Evolutionary conservation across 2,888 invertebrate genomes (phyloP).

Genomic region (Aproaerema taeniolella): DNA sequence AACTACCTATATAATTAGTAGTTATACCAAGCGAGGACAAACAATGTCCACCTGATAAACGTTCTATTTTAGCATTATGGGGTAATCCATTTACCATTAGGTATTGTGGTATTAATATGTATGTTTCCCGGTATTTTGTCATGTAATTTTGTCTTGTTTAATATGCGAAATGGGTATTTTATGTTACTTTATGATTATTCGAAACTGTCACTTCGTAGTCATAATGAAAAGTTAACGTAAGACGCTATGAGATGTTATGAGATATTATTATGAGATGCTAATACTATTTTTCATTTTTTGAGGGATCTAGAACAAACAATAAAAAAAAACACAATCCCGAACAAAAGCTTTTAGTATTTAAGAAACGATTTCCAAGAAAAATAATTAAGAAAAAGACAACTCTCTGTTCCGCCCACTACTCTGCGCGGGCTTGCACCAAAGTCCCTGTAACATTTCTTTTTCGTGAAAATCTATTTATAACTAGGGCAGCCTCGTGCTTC

Average conservation of each 20-base stretch:
- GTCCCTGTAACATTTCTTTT: slow-evolving; percentile 77
- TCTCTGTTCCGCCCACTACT: slow-evolving; percentile 38
- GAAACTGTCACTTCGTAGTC: too few relatives aligned
- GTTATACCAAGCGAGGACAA: slow-evolving; percentile 7
- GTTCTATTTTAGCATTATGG: slow-evolving; percentile 11
- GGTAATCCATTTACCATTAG: slow-evolving; percentile 6
- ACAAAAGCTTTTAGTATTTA: neutral
- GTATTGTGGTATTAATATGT: slow-evolving; percentile 1
- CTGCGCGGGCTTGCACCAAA: slow-evolving; percentile 70
- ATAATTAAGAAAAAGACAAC: neutral
- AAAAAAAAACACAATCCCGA: neutral
- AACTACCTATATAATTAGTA: neutral
- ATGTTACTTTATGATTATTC: too few relatives aligned
- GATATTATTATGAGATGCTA: too few relatives aligned
- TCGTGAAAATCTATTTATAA: slow-evolving; percentile 78
- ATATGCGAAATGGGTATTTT: too few relatives aligned
- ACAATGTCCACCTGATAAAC: slow-evolving; percentile 6
- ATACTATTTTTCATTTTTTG: too few relatives aligned
- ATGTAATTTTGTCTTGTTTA: too few relatives aligned
- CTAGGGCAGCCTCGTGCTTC: slow-evolving; percentile 64
- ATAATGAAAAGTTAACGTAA: too few relatives aligned
- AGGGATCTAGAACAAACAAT: too few relatives aligned
- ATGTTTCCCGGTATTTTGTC: slow-evolving; percentile 9
- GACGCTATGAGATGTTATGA: too few relatives aligned
- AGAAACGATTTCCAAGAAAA: neutral